These are phyloP conservation scores for Parapristionchus giblindavisi DNA, from an alignment of 2,888 invertebrate genomes.

Conservation along the genomic window DNA sequence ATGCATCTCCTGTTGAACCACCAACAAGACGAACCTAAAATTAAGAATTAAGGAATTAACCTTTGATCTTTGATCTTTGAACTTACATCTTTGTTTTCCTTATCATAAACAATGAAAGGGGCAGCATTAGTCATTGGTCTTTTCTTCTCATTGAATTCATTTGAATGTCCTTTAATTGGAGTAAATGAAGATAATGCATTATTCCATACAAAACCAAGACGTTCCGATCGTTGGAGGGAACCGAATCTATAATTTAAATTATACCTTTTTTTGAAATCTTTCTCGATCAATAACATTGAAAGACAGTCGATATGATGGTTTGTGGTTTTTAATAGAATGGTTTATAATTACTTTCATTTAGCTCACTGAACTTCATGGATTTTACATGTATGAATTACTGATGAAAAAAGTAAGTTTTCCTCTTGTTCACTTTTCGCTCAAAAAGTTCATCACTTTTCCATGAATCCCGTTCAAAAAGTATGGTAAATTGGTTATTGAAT, in stretches of 20 bases:
- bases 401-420: too few relatives aligned
- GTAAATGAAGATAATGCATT: slow-evolving; percentile 51
- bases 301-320: not conserved
- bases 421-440: too few relatives aligned
- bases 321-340: not conserved
- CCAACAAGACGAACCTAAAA: slow-evolving; percentile 29
- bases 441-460: too few relatives aligned
- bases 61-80: not conserved
- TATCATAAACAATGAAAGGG: slow-evolving; percentile 17
- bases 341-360: too few relatives aligned
- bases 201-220: slow-evolving; percentile 54
- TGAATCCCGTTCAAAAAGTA: too few relatives aligned
- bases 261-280: not conserved
- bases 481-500: too few relatives aligned
- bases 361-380: too few relatives aligned
- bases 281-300: not conserved
- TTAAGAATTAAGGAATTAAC: not conserved
- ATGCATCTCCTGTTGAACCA: not conserved
- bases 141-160: not conserved
- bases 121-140: slow-evolving; percentile 22
- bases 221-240: slow-evolving; percentile 44
- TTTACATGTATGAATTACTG: too few relatives aligned
- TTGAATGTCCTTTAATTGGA: not conserved
- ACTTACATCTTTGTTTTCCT: not conserved
- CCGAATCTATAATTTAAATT: slow-evolving; percentile 44